Base-by-base conservation (phyloP, 2,113 vertebrate genomes). In the Chaetops frenatus region DNA sequence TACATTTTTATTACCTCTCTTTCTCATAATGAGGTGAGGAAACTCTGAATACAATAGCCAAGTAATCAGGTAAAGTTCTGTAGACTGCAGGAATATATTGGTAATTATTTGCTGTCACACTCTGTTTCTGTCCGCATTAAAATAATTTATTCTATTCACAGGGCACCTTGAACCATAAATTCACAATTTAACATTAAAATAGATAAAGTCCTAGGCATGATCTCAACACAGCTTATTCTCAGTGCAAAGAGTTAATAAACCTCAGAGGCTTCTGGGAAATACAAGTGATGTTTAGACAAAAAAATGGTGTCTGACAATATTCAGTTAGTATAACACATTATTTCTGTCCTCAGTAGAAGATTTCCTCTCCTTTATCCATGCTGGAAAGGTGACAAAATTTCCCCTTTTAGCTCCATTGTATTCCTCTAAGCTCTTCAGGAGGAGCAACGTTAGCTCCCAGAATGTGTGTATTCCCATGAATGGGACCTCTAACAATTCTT, bases 361-460 rank as follows among this genome's bases (percentile, higher is more conserved):
- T 42, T 81, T 12, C 7, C 28, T 87, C 19, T 86, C 20, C 69
- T 86, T 92, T 94, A 57, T 72, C 48, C 25, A 7, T 10, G 51
- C 36, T 91, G 77, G 90, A 85, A 93, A 78, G 60, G 51, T 80
- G 79, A 88, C 47, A 81, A 54, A 93, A 83, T 67, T 93, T 93
- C 79, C 48, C 36, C 31, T 71, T 90, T 45, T 18, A 61, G n/a
- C 69, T 51, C 60, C 61, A 92, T 67, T 95, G 82, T 92, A 40
- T 64, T 81, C 44, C 35, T 88, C 45, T 67, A 81, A 88, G 27
- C 35, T 86, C 22, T 83, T 95, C 79, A 83, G 94, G 42, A 40
- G 71, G 56, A 88, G 60, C 38, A 86, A 67, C 2, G 1, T 60
- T 78, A 70, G 38, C 35, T 91, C 35, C 36, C 62, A 80, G 67